Evolutionary conservation across 2,797 vertebrate genomes (phyloP).

Genomic region (Acanthopagrus latus): DNA sequence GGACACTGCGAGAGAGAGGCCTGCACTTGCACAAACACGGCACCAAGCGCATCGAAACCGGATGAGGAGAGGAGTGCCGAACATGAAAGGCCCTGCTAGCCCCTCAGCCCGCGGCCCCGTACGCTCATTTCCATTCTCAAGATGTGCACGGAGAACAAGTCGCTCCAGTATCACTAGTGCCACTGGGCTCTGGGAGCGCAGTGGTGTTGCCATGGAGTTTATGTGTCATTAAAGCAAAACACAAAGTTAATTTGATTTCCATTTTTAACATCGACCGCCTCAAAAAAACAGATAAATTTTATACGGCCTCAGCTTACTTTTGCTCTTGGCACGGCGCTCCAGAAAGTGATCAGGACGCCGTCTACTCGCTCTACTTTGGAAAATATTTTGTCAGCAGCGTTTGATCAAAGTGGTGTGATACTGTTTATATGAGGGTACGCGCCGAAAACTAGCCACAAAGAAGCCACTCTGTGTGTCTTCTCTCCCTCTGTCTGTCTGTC

Average conservation of each 20-base stretch:
- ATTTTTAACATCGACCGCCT: conserved; percentile 51
- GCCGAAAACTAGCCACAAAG: conserved; percentile 71
- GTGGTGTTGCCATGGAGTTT: conserved; percentile 59
- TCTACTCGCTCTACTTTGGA: conserved; percentile 27
- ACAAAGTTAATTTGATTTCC: conserved; percentile 60
- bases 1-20: conserved; percentile 27
- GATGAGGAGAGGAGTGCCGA: conserved; percentile 10
- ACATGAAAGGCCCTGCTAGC: conserved; percentile 47
- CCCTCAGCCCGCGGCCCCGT: conserved; percentile 17
- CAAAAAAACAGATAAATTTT: conserved; percentile 48
- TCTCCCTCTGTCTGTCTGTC: conserved; percentile 29
- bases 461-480: conserved; percentile 63
- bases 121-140: conserved; percentile 48
- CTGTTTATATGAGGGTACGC: conserved; percentile 72
- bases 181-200: conserved; percentile 25
- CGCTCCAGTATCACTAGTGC: conserved; percentile 27
- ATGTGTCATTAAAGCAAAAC: conserved; percentile 63
- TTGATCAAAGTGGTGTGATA: conserved; percentile 76
- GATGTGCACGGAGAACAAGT: conserved; percentile 39
- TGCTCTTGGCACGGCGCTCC: conserved; percentile 5
- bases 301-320: conserved; percentile 36
- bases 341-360: conserved; percentile 43
- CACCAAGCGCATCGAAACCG: conserved; percentile 3
- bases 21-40: conserved; percentile 26
- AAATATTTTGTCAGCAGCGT: conserved; percentile 62